Evolutionary conservation across 2,888 invertebrate species (phyloP), one percentile per base, ranked within the genome.

Genomic region (Nomada goodeniana): DNA sequence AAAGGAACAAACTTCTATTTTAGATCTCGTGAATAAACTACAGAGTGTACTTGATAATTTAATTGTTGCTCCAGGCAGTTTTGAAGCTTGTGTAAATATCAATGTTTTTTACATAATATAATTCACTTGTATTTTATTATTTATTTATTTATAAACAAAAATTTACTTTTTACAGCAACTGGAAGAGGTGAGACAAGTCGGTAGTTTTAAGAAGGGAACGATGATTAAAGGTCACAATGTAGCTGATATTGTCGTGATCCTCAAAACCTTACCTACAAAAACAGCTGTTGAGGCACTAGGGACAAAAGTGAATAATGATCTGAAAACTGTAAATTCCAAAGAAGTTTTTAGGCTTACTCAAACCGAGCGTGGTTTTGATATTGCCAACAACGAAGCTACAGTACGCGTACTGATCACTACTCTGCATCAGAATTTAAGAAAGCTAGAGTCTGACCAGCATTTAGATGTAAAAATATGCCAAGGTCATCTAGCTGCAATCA

Each of bases 161-260:
- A 50, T 59, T 15, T 55, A 26, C 1, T 13, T 50, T 83, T 93
- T 93, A 20, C 88, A 97, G 97, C 97, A 98, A 96, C 94, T 98
- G 67, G 98, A 98, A 92, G 99, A 99, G 94, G 98, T 99, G 0
- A 96, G 99, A 1, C 98, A 98, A 94, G 99, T 99, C 10, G 99
- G 99, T 0, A 98, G 99, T 0, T 99, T 98, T 94, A 99, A 99
- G 94, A 99, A 99, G 92, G 99, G 99, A 2, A 99, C 99, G 0
- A 98, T 99, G 97, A 96, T 99, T 92, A 97, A 98, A 0, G 98
- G 98, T 1, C 98, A 98, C 94, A 99, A 98, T 93, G 97, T 98
- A 0, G 99, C 99, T 0, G 99, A 99, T 91, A 97, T 99, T 82
- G 99, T 99, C 0, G 98, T 99, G 0, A 98, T 99, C 84, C 95